These are phyloP conservation scores for Dicycla oo DNA, from an alignment of 2,888 invertebrate genomes.

Conservation along the genomic window DNA sequence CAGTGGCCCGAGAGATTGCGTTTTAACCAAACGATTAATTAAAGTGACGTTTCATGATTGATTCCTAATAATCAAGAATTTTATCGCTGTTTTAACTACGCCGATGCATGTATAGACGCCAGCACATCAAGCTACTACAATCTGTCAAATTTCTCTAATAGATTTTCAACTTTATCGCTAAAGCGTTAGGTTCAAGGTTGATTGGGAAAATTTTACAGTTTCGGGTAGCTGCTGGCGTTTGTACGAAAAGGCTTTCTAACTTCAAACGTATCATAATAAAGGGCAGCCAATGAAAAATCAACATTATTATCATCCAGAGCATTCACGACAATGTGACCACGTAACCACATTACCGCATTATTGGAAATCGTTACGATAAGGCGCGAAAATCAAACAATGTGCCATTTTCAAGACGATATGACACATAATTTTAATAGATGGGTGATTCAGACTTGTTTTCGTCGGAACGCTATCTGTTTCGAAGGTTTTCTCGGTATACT, in stretches of 20 bases:
- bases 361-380: conserved; percentile 40
- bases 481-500: conserved; percentile 3
- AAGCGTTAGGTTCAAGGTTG: too few species aligned
- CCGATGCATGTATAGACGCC: conserved; percentile 1
- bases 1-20: neutral
- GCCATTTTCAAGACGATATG: conserved; percentile 35
- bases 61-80: conserved; percentile 1
- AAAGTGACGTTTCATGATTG: neutral
- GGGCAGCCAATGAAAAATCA: conserved; percentile 35
- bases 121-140: too few species aligned
- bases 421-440: neutral
- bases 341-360: conserved; percentile 39
- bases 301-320: conserved; percentile 31
- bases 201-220: too few species aligned
- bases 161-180: too few species aligned
- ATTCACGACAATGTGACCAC: conserved; percentile 28
- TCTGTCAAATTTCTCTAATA: too few species aligned
- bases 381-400: conserved; percentile 35
- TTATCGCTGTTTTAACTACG: neutral
- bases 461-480: neutral
- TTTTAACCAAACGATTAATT: neutral
- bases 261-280: neutral
- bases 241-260: conserved; percentile 27
- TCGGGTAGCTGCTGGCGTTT: too few species aligned
- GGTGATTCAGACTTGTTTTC: conserved; percentile 33